Conservation (phyloP, 2,888 invertebrate genomes). For the Tetramorium bicarinatum region DNA sequence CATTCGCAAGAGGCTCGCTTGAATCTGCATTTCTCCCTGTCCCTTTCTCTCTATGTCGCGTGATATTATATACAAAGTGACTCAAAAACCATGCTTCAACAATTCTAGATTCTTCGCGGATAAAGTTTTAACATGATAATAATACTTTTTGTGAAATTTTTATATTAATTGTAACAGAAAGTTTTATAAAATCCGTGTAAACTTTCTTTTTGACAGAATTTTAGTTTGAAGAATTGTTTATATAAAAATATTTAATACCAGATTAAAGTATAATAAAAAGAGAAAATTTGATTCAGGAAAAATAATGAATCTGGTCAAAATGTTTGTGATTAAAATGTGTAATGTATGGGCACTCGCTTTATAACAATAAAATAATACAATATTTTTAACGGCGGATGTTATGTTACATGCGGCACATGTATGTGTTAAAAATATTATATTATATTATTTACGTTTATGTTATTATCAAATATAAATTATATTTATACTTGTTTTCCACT, state of each 20-base stretch:
- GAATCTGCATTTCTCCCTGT: not conserved
- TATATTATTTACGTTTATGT: too few species aligned
- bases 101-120: not conserved
- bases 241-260: not conserved
- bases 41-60: not conserved
- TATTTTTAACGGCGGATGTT: not conserved
- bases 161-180: not conserved
- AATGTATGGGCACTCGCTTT: not conserved
- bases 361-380: not conserved
- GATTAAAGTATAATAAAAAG: not conserved
- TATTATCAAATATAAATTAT: too few species aligned
- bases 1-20: slow-evolving; percentile 1
- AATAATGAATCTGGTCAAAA: not conserved
- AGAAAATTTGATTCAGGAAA: not conserved
- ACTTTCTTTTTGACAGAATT: not conserved
- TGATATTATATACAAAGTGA: not conserved
- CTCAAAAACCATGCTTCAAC: not conserved
- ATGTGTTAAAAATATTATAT: too few species aligned
- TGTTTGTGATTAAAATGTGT: not conserved
- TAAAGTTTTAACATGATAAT: not conserved
- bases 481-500: not conserved
- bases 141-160: not conserved
- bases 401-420: too few species aligned
- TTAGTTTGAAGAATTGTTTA: not conserved
- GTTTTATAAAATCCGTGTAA: not conserved